Evolutionary conservation across 2,113 vertebrate genomes (phyloP), one percentile per base, ranked within the genome.

Genomic region (Erinaceus europaeus): DNA sequence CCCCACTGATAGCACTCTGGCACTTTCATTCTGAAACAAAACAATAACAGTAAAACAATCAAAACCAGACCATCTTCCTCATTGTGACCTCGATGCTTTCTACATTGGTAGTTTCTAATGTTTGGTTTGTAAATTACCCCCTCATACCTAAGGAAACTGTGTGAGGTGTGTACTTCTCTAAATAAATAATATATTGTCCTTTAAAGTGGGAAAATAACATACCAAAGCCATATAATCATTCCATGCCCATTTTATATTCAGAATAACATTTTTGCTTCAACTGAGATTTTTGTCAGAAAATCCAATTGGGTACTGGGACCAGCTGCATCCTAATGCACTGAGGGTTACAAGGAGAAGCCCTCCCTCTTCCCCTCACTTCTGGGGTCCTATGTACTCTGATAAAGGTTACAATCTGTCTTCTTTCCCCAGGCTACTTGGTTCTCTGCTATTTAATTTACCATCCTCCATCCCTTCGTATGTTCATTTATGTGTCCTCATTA

Each of bases 401-500:
- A 7, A 72, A 83, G 57, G 52, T 80, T 55, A 42, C 11, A 21
- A 67, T n/a, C 59, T 61, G 6, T 15, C 23, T 50, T n/a, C 12
- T 42, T 64, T 48, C 36, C 34, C 34, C 12, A 23, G 8, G 48
- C 7, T 72, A 72, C 64, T 71, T 50, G 48, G 52, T 17, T 48
- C 38, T 64, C 10, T 9, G 6, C 23, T 92, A 87, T 7, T 83
- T 80, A 65, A 50, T 80, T 79, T 64, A 21, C 68, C 71, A 64
- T 72, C 74, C 27, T 10, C 55, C 38, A 57, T 62, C 42, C 83
- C 52, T 32, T 72, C 64, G 81, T 80, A 32, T 38, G 40, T 90
- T 88, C 61, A 85, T 86, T 89, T 75, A 38, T 20, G 11, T 57
- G 46, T 79, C 86, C 80, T 94, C 86, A 94, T 92, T 95, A 95